Conservation (phyloP, 2,888 invertebrate genomes). For the Gibbula magus region DNA sequence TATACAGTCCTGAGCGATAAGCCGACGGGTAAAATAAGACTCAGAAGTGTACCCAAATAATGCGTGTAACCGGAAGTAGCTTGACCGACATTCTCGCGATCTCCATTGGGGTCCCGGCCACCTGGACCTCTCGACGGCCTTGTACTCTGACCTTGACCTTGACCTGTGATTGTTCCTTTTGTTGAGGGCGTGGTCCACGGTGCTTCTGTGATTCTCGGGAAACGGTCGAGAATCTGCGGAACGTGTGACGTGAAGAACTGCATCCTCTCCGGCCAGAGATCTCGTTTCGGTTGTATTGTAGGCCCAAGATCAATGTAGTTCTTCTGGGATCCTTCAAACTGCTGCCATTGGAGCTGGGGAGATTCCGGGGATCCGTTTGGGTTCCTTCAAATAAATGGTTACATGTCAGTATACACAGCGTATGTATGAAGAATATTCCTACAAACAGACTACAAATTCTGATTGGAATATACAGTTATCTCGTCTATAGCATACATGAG, state of each 20-base stretch:
- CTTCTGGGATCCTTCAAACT: background rate
- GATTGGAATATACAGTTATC: too few species aligned
- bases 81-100: background rate
- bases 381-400: background rate
- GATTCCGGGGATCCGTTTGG: slow-evolving; percentile 13
- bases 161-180: background rate
- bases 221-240: background rate
- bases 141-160: background rate
- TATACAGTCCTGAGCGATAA: too few species aligned
- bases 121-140: too few species aligned
- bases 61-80: background rate
- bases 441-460: background rate
- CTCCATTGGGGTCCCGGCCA: background rate
- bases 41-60: background rate
- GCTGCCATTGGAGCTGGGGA: background rate
- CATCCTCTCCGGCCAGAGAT: slow-evolving; percentile 14
- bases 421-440: background rate
- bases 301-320: background rate
- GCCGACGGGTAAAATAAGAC: background rate
- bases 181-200: background rate
- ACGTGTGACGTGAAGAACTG: background rate
- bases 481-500: too few species aligned
- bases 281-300: background rate
- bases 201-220: background rate
- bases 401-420: background rate